Base-by-base conservation (phyloP, 2,888 invertebrate genomes). In the Pherbina coryleti region DNA sequence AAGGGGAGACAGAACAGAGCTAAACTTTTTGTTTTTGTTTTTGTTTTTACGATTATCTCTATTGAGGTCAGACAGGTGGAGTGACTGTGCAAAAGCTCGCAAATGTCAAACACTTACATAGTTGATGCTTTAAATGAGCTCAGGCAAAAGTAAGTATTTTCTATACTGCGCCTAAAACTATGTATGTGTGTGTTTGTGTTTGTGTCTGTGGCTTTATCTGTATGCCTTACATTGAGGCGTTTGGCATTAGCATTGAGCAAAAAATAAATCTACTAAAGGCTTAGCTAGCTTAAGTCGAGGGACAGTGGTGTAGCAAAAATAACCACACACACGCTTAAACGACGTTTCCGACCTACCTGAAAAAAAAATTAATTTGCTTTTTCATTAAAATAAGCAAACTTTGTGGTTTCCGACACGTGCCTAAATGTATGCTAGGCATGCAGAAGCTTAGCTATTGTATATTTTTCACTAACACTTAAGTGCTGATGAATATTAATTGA, bases 181-280 rank as follows among this genome's bases (percentile, higher is more conserved):
- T 34, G n/a, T 37, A 9, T 8, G 34, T 31, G 66, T 17, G 17
- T 14, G 57, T 22, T 7, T n/a, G 25, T 60, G 57, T 14, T 22
- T 17, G 17, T 14, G 57, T 22, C 2, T n/a, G 25, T 60, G 57
- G 14, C 9, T 28, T 60, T 25, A 9, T 25, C 9, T 25, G 57
- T 7, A 8, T 49, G 37, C 49, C 64, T 34, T 51, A 64, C 51
- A 60, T 37, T 67, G 31, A 67, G 37, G 60, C 31, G 66, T 49
- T 34, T 49, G 14, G 28, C 62, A 28, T 64, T 64, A 25, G 31
- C 28, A n/a, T 64, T 53, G 60, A 53, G 11, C 51, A 28, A 62
- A 31, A 28, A 64, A 66, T 64, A 74, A 74, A 64, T 74, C 53
- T 51, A 19, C 74, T 74, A 74, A 74, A 74, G 66, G 74, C 74